Evolutionary conservation across 2,888 invertebrate species (phyloP), one percentile per base, ranked within the genome.

Genomic region (Lepas anatifera): DNA sequence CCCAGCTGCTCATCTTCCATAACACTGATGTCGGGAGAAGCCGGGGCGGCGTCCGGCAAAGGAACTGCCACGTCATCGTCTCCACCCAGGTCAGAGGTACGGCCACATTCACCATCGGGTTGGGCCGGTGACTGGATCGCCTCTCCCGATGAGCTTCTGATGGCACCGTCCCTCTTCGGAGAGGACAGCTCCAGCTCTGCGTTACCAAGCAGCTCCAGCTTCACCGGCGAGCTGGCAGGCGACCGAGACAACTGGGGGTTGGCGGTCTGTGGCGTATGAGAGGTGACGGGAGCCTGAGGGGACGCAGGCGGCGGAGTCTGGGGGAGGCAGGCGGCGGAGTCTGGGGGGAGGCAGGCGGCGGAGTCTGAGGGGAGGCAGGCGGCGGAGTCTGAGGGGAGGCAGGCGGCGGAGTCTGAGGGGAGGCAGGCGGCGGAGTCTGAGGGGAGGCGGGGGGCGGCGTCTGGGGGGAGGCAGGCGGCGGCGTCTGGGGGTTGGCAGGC

Each of bases 161-260:
- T 95, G 95, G 82, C 87, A 86, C 76, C 95, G 95, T 78, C 94
- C 95, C 2, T 88, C 94, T 50, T 95, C 95, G 78, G 92, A 92
- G 0, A 94, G 93, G 16, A 92, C 94, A 52, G 58, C 32, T 69
- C 82, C 84, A 10, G 90, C 90, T 77, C 86, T 89, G 67, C 86
- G 90, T 18, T 87, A 92, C 74, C 90, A 91, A 39, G 93, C 93
- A 0, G 86, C 93, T 74, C 94, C 92, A 81, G 89, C 90, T 22
- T 84, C 90, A 64, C 88, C 89, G 68, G 87, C 89, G 70, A 83
- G 94, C 73, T 88, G 90, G 0, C 86, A 88, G 69, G 93, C 92
- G 73, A 93, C 94, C 81, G 89, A 92, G 67, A 85, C 88, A 76
- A 87, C 95, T 70, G 87, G 92, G 16, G 88, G 88, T 52, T 87